A percentile compares a stretch with the other conserved stretches of the same genome.
phyloP scores from a whole-genome alignment of 2,888 invertebrate genomes.

The Slavum lentiscoides region DNA sequence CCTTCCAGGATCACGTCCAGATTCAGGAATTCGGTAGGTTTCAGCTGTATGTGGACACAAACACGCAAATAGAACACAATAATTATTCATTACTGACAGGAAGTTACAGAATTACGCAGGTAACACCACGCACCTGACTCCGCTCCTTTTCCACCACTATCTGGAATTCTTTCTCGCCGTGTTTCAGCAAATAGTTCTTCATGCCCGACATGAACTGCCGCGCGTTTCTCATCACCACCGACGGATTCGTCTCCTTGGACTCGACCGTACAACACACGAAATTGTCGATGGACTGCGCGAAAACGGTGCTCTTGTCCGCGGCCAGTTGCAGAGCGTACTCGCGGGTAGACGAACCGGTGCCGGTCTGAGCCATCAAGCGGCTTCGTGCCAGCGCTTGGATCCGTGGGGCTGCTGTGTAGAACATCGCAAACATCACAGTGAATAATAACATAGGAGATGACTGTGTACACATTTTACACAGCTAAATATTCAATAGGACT shows the following conservation, averaged over 20 bases:
- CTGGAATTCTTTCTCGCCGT: constrained; percentile 91
- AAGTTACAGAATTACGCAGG: background rate
- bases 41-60: constrained; percentile 65
- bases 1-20: constrained; percentile 93
- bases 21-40: constrained; percentile 89
- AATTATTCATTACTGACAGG: background rate
- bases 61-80: background rate
- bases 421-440: constrained; percentile 51
- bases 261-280: constrained; percentile 91
- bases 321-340: constrained; percentile 80
- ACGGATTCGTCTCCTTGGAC: constrained; percentile 84
- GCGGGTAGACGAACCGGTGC: constrained; percentile 73
- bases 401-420: constrained; percentile 76
- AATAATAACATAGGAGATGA: constrained; percentile 8
- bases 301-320: constrained; percentile 83
- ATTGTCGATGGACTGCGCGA: constrained; percentile 89
- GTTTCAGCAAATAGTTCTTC: constrained; percentile 96
- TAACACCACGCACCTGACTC: constrained; percentile 66
- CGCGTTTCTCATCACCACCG: constrained; percentile 86
- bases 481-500: too few species aligned
- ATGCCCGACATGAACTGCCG: constrained; percentile 98
- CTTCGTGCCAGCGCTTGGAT: constrained; percentile 69
- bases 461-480: too few species aligned
- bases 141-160: constrained; percentile 86
- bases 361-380: constrained; percentile 66